Evolutionary conservation across 2,888 invertebrate genomes (phyloP).

Genomic region (Caenorhabditis sinica): DNA sequence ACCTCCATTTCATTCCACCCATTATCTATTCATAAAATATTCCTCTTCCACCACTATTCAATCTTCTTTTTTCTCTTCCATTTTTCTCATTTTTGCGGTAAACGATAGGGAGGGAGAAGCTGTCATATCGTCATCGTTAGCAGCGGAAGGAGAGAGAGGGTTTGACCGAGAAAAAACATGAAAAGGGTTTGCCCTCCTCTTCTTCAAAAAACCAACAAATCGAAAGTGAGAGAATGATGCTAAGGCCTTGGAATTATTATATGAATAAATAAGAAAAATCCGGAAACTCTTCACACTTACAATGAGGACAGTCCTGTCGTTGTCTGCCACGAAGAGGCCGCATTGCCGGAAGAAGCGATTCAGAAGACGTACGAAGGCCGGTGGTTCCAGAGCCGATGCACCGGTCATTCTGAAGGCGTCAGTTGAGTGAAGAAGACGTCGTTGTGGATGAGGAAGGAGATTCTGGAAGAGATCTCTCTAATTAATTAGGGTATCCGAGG

Average conservation of each 20-base stretch:
- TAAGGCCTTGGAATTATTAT: conserved; percentile 53
- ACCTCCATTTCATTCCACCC: not conserved
- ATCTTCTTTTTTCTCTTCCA: conserved; percentile 28
- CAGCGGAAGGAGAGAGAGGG: conserved; percentile 17
- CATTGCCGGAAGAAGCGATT: conserved; percentile 68
- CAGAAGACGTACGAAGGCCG: conserved; percentile 72
- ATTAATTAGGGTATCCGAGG: conserved; percentile 35
- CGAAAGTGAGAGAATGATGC: conserved; percentile 40
- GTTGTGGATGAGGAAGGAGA: conserved; percentile 6
- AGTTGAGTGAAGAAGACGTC: conserved; percentile 1
- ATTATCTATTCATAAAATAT: conserved; percentile 28
- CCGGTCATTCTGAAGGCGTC: conserved; percentile 43
- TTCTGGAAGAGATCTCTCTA: conserved; percentile 48
- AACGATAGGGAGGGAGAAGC: conserved; percentile 28
- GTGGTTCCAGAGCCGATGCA: conserved; percentile 63
- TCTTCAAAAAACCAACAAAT: conserved; percentile 49
- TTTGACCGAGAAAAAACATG: conserved; percentile 30
- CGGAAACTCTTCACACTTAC: conserved; percentile 70
- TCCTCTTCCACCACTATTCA: conserved; percentile 10
- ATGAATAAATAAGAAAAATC: conserved; percentile 14
- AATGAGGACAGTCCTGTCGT: conserved; percentile 72
- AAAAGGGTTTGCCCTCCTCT: conserved; percentile 9
- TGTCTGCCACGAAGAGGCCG: conserved; percentile 77
- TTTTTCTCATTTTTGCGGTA: conserved; percentile 34
- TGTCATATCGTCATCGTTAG: conserved; percentile 41